Evolutionary conservation across 2,113 vertebrate genomes (phyloP).

Genomic region (Perognathus longimembris): DNA sequence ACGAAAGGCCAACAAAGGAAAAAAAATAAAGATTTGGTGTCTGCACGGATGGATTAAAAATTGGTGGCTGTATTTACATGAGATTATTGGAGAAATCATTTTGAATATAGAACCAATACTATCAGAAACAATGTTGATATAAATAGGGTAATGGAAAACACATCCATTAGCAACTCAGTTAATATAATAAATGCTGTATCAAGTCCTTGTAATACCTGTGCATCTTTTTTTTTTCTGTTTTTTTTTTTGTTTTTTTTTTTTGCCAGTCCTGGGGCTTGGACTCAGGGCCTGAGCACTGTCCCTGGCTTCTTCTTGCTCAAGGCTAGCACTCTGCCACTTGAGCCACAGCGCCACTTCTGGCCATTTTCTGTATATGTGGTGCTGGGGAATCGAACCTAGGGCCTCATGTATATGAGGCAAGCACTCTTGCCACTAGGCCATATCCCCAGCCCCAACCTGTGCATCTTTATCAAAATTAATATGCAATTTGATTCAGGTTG

Average conservation of each 20-base stretch:
- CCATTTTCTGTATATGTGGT: no score
- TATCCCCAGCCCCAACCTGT: no score
- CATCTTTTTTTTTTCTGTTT: no score
- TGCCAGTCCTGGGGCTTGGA: no score
- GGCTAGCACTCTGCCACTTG: no score
- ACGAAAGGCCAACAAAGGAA: not conserved
- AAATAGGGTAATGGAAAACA: not conserved
- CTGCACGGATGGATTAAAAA: not conserved
- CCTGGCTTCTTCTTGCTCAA: no score
- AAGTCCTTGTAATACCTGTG: not conserved
- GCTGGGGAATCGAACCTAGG: no score
- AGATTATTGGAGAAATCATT: not conserved
- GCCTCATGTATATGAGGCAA: no score
- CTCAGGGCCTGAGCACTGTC: no score
- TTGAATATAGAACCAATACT: not conserved
- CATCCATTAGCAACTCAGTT: not conserved
- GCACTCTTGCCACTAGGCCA: no score
- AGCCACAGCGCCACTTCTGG: no score
- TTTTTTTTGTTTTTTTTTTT: no score
- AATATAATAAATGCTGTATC: not conserved
- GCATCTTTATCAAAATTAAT: slow-evolving; percentile 26
- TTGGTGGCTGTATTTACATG: not conserved
- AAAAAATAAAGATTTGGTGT: not conserved
- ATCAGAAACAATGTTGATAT: not conserved
- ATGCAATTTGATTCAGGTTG: slow-evolving; percentile 1